These are phyloP conservation scores for Lacerta agilis DNA, from an alignment of 2,797 vertebrate species.

Conservation along the genomic window DNA sequence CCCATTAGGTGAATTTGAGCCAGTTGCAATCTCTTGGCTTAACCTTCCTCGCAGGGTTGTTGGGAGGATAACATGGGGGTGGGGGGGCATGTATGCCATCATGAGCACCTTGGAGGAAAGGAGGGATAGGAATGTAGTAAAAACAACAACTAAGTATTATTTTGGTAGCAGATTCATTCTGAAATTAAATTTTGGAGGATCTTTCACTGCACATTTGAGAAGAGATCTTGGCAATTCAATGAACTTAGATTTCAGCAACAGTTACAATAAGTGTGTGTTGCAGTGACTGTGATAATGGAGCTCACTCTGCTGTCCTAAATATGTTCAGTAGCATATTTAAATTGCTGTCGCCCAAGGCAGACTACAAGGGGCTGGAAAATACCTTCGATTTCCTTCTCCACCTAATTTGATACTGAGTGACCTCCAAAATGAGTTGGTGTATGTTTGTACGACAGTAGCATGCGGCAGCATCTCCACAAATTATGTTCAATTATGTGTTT, in stretches of 20 bases:
- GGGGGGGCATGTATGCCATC: no score
- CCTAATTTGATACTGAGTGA: conserved; percentile 5
- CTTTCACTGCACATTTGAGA: conserved; percentile 5
- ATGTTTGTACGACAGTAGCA: not conserved
- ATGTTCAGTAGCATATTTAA: conserved; percentile 40
- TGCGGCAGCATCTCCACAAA: conserved; percentile 5
- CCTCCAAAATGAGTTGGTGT: not conserved
- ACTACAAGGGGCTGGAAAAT: conserved; percentile 34
- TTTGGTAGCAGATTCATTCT: not conserved
- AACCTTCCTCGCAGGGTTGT: not conserved
- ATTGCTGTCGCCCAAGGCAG: conserved; percentile 2
- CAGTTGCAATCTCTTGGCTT: no score
- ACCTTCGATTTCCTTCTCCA: conserved; percentile 27
- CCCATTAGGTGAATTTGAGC: no score
- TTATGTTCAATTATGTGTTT: conserved; percentile 8
- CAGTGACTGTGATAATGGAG: not conserved
- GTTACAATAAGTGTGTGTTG: not conserved
- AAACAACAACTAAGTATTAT: not conserved
- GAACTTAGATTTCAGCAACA: not conserved
- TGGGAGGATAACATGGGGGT: not conserved
- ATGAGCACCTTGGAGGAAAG: no score
- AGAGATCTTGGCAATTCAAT: conserved; percentile 20
- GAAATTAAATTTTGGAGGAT: conserved; percentile 23
- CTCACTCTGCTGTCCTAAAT: conserved; percentile 11
- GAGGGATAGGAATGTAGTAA: no score